Evolutionary conservation across 2,113 vertebrate species (phyloP).

Genomic region (Oreotrochilus melanogaster): DNA sequence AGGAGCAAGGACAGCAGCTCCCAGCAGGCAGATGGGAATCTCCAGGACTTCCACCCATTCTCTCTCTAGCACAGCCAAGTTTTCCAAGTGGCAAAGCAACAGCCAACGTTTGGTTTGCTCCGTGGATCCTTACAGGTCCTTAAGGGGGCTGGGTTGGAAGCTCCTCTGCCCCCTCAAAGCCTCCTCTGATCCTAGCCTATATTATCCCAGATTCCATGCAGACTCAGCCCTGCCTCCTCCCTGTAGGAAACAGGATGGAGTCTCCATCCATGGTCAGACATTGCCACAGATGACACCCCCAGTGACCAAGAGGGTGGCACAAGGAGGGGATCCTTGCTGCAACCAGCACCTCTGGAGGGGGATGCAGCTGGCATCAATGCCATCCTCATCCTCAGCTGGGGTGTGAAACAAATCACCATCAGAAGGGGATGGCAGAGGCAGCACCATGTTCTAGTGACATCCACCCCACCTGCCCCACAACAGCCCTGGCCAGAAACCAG

Average conservation of each 20-base stretch:
- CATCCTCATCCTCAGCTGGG: neutral
- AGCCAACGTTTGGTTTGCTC: neutral
- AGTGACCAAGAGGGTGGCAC: neutral
- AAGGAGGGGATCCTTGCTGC: accelerated
- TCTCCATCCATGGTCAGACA: neutral
- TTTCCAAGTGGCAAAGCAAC: neutral
- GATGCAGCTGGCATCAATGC: accelerated
- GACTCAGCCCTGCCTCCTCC: neutral
- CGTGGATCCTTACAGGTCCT: neutral
- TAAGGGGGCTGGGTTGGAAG: neutral
- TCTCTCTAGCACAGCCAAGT: neutral
- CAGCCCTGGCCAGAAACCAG: neutral
- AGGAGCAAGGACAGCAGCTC: neutral
- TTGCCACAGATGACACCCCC: accelerated
- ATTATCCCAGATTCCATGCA: neutral
- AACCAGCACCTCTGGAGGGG: neutral
- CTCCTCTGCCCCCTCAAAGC: neutral
- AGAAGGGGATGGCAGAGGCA: neutral
- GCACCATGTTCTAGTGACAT: accelerated
- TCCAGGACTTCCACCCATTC: neutral
- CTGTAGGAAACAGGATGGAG: neutral
- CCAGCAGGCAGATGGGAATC: neutral
- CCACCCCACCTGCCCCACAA: neutral
- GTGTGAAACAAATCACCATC: accelerated
- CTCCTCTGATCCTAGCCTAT: neutral